phyloP scores from a whole-genome alignment of 2,113 vertebrate species.

The Charina bottae region DNA sequence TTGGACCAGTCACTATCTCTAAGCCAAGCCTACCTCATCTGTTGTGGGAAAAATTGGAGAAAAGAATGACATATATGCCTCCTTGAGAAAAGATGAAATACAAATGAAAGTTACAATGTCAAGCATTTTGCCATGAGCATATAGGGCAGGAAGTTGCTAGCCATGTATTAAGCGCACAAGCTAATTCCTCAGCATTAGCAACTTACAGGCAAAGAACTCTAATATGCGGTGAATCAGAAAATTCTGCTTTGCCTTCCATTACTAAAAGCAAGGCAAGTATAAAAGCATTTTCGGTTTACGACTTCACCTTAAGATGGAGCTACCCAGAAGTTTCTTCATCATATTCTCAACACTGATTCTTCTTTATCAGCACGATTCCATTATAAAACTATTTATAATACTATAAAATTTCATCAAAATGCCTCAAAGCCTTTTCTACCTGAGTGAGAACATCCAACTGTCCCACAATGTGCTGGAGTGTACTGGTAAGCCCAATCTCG shows the following conservation, averaged over 20 bases:
- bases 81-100: background rate
- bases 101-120: background rate
- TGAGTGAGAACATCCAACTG: slow-evolving; percentile 94
- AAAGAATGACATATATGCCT: background rate
- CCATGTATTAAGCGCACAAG: background rate
- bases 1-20: background rate
- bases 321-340: background rate
- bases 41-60: background rate
- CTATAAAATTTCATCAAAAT: background rate
- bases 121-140: background rate
- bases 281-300: background rate
- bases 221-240: background rate
- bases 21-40: background rate
- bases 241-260: background rate
- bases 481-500: slow-evolving; percentile 73
- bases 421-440: slow-evolving; percentile 74
- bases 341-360: background rate
- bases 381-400: background rate
- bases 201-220: background rate
- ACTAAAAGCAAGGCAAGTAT: background rate
- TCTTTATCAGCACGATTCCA: background rate
- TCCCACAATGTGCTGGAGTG: slow-evolving; percentile 90
- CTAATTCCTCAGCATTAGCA: background rate
- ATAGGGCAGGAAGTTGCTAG: background rate
- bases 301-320: background rate